Conservation (phyloP, 2,113 vertebrate genomes). For the Hyperopisus bebe region DNA sequence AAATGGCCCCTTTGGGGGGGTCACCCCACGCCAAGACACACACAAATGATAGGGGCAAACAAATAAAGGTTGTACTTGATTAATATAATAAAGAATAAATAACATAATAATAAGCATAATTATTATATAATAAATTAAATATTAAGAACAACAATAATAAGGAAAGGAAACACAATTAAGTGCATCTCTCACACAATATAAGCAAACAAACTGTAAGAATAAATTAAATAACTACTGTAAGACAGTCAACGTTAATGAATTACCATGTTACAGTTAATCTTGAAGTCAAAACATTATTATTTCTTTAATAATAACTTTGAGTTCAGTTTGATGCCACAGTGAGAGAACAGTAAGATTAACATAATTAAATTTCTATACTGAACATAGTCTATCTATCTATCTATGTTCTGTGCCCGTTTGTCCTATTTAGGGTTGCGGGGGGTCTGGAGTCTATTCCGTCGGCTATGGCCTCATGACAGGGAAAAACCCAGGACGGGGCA, state of each 20-base stretch:
- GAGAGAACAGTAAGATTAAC: neutral
- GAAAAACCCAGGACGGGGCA: neutral
- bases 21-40: neutral
- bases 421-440: neutral
- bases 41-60: no score
- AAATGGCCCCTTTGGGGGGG: no score
- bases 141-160: neutral
- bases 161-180: neutral
- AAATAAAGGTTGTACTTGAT: no score
- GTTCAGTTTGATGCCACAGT: neutral
- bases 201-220: neutral
- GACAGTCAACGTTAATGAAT: neutral
- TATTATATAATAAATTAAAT: neutral
- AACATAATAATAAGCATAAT: neutral
- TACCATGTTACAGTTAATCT: neutral
- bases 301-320: neutral
- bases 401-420: neutral
- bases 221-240: neutral
- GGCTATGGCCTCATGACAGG: neutral
- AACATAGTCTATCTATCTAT: neutral
- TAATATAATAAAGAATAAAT: no score
- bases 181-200: neutral
- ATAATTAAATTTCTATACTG: neutral
- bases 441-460: no score
- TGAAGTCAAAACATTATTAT: neutral